Percentiles rank a stretch among this genome's conserved stretches.
Evolutionary conservation across 2,888 invertebrate species (phyloP).

Genomic region (Chrysotoxum bicinctum): DNA sequence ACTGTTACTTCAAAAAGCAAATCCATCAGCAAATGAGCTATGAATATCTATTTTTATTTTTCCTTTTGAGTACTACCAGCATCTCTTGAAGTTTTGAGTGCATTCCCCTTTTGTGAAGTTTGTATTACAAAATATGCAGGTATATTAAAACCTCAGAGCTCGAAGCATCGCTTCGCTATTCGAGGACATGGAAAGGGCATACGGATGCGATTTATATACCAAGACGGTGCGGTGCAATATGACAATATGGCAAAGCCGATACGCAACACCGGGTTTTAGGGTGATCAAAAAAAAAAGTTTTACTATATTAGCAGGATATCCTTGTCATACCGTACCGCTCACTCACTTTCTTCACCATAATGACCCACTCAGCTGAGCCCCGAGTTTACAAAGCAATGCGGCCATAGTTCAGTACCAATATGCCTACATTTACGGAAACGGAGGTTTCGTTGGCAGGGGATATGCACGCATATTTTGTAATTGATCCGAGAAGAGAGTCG

Average conservation of each 20-base stretch:
- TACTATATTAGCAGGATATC: conserved; percentile 64
- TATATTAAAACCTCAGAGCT: background rate
- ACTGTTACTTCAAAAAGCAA: background rate
- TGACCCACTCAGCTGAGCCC: conserved; percentile 5
- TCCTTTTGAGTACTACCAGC: conserved; percentile 32
- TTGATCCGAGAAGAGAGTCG: conserved; percentile 31
- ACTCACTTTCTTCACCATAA: conserved; percentile 38
- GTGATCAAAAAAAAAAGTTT: conserved; percentile 50
- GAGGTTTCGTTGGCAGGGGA: background rate
- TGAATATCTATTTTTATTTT: background rate
- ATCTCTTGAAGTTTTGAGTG: conserved; percentile 1
- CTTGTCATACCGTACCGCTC: background rate
- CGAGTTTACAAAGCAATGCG: conserved; percentile 18
- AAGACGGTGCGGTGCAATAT: conserved; percentile 21
- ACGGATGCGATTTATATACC: conserved; percentile 17
- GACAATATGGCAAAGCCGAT: conserved; percentile 60
- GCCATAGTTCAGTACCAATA: background rate
- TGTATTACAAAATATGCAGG: conserved; percentile 13
- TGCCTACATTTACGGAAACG: background rate
- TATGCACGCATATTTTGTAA: conserved; percentile 61
- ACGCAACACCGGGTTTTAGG: conserved; percentile 65
- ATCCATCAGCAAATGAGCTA: conserved; percentile 22
- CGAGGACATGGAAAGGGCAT: background rate
- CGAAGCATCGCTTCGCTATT: background rate
- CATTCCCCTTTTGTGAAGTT: conserved; percentile 1